Evolutionary conservation across 2,888 invertebrate species (phyloP).

Genomic region (Axea sp.): DNA sequence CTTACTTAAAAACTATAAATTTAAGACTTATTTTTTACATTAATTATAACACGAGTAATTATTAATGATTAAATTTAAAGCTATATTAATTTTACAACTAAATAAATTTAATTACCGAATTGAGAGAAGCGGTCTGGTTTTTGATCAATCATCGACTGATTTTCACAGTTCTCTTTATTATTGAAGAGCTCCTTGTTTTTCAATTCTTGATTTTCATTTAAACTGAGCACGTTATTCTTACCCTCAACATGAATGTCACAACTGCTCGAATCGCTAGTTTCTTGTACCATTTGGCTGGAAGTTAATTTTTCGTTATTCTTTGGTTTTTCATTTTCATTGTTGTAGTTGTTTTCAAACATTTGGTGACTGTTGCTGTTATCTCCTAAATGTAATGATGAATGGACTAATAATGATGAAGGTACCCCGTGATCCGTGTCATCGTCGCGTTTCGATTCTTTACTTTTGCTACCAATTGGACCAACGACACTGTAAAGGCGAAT

Average conservation of each 20-base stretch:
- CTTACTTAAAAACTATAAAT: too few species aligned
- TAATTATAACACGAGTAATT: too few species aligned
- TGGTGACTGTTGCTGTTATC: constrained; percentile 44
- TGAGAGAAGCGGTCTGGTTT: constrained; percentile 34
- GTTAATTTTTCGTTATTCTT: constrained; percentile 55
- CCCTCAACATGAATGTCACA: constrained; percentile 32
- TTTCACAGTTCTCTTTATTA: constrained; percentile 64
- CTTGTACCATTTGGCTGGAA: constrained; percentile 56
- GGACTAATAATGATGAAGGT: constrained; percentile 50
- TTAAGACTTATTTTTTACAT: too few species aligned
- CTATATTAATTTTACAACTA: too few species aligned
- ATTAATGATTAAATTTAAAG: too few species aligned
- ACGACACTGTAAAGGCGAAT: constrained; percentile 51
- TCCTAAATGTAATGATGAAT: constrained; percentile 52
- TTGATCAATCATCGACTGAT: constrained; percentile 38
- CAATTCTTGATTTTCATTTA: constrained; percentile 46
- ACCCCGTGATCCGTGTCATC: constrained; percentile 55
- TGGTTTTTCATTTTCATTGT: constrained; percentile 51
- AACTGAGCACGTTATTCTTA: constrained; percentile 22
- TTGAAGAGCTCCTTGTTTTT: constrained; percentile 62
- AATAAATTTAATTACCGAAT: constrained; percentile 44
- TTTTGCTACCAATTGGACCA: constrained; percentile 51
- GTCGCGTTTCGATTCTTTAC: constrained; percentile 49
- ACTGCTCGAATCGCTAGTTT: constrained; percentile 29
- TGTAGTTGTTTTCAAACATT: constrained; percentile 41